A percentile compares a stretch with the other conserved stretches of the same genome.
Evolutionary conservation across 2,888 invertebrate species (phyloP).

Genomic region (Cerceris ruficornis): DNA sequence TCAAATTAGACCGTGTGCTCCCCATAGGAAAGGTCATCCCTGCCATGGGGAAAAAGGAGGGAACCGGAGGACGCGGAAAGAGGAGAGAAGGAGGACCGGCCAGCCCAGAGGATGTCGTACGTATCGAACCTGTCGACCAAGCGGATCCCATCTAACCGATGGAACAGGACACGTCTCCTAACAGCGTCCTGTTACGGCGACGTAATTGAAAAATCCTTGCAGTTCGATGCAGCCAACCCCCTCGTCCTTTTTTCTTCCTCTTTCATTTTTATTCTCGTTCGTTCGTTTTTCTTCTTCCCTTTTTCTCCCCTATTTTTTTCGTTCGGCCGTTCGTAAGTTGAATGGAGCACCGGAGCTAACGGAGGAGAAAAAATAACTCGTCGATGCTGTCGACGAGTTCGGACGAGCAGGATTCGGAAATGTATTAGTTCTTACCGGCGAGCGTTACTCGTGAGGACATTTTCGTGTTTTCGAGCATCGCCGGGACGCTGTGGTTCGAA

Average conservation of each 20-base stretch:
- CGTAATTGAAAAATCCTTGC: conserved; percentile 59
- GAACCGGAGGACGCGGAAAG: not conserved
- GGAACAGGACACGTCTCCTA: conserved; percentile 48
- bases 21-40: conserved; percentile 5
- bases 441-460: conserved; percentile 28
- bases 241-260: conserved; percentile 16
- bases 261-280: not conserved
- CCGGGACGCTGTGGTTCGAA: not conserved
- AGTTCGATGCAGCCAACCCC: conserved; percentile 18
- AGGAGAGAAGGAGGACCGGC: not conserved
- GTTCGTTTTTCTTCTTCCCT: conserved; percentile 16
- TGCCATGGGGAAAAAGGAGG: not conserved
- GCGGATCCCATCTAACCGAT: conserved; percentile 52
- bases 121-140: conserved; percentile 57
- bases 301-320: conserved; percentile 7
- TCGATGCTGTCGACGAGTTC: not conserved
- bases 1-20: conserved; percentile 48
- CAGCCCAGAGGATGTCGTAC: conserved; percentile 56
- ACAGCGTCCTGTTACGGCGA: conserved; percentile 39
- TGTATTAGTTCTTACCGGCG: conserved; percentile 36
- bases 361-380: conserved; percentile 5
- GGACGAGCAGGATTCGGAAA: conserved; percentile 10
- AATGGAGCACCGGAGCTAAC: conserved; percentile 14
- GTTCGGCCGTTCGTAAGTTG: conserved; percentile 22
- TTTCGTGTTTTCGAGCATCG: conserved; percentile 27